A percentile compares a stretch with the other conserved stretches of the same genome.
phyloP scores from a whole-genome alignment of 2,888 invertebrate genomes.

The Hylaea fasciaria region DNA sequence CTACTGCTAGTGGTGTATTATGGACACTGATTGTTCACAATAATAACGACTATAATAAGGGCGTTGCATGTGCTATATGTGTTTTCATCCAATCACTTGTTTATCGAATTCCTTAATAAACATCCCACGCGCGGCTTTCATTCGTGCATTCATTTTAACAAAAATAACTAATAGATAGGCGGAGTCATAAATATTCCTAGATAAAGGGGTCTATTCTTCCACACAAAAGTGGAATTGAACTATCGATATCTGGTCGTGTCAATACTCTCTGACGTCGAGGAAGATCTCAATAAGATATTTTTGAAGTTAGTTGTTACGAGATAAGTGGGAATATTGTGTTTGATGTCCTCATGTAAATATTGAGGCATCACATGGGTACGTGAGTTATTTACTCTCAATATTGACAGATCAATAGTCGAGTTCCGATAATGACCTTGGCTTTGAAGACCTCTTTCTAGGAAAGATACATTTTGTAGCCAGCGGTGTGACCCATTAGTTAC shows the following conservation, averaged over 20 bases:
- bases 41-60: constrained; percentile 29
- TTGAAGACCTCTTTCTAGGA: constrained; percentile 59
- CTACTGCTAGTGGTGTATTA: constrained; percentile 26
- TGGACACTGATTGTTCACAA: constrained; percentile 33
- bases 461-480: constrained; percentile 34
- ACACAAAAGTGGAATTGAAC: constrained; percentile 62
- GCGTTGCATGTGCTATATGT: constrained; percentile 23
- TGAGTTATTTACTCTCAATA: constrained; percentile 81
- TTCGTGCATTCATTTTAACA: constrained; percentile 58
- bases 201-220: constrained; percentile 63
- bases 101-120: constrained; percentile 50
- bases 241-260: constrained; percentile 67
- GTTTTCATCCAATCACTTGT: constrained; percentile 38
- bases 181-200: constrained; percentile 63
- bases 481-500: neutral
- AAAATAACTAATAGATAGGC: constrained; percentile 62
- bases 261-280: constrained; percentile 53
- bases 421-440: constrained; percentile 71
- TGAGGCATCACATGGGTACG: constrained; percentile 74
- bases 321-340: constrained; percentile 83
- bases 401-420: constrained; percentile 76
- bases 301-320: constrained; percentile 76
- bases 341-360: constrained; percentile 80
- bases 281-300: constrained; percentile 71
- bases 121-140: constrained; percentile 54